Evolutionary conservation across 53 echinoderm and acorn worm genomes (phyloP).

Genomic region (Luidia sarsii): DNA sequence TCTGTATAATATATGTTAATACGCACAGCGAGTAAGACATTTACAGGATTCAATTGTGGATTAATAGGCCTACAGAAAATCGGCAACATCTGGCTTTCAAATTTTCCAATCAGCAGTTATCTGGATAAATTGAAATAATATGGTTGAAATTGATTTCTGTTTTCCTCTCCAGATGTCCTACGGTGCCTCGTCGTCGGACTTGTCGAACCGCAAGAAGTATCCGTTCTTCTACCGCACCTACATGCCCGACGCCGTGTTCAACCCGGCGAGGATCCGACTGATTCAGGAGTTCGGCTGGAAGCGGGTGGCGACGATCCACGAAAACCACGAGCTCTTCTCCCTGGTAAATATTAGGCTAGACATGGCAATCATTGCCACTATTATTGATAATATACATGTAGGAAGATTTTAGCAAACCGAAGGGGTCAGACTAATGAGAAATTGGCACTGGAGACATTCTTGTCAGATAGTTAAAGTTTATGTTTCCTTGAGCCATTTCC

Average conservation of each 20-base stretch:
- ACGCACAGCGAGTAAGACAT: too few species aligned
- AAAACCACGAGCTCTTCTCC: constrained; percentile 81
- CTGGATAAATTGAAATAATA: background rate
- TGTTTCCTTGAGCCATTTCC: too few species aligned
- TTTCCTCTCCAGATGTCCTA: constrained; percentile 69
- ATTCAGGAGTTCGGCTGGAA: constrained; percentile 81
- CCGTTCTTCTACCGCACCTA: constrained; percentile 89
- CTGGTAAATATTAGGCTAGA: constrained; percentile 64
- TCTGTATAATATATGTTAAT: too few species aligned
- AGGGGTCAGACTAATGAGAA: too few species aligned
- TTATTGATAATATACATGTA: too few species aligned
- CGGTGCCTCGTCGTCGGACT: constrained; percentile 65
- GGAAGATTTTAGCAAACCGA: too few species aligned
- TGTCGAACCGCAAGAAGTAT: constrained; percentile 83
- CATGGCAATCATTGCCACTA: too few species aligned
- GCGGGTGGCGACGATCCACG: constrained; percentile 73
- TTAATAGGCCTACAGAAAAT: too few species aligned
- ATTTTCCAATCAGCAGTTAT: background rate
- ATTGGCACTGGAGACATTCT: too few species aligned
- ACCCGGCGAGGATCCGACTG: constrained; percentile 75
- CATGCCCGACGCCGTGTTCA: constrained; percentile 82
- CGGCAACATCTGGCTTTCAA: too few species aligned
- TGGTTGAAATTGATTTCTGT: background rate
- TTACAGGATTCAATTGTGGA: too few species aligned
- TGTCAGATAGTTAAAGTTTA: too few species aligned